Evolutionary conservation across 2,888 invertebrate species (phyloP), one percentile per base, ranked within the genome.

Genomic region (Stramonita haemastoma): DNA sequence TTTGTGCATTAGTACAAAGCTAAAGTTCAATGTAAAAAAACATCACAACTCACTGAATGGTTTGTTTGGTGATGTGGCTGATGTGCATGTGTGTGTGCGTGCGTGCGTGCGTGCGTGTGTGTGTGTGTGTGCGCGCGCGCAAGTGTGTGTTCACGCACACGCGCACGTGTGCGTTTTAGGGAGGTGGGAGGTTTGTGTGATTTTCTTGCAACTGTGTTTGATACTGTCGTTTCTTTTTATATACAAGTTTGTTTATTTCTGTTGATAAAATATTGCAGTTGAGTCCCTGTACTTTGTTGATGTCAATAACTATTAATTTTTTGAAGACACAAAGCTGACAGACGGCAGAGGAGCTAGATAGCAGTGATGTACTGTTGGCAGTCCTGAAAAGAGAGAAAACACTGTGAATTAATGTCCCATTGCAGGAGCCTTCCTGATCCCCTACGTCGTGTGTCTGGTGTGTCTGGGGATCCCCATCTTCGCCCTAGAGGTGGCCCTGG

Each of bases 381-480:
- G 46, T 46, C 46, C 46, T 46, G 2, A 46, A 46, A 70, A n/a
- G 70, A n/a, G 1, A 70, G 11, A 13, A 22, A 66, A 66, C 66
- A 46, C 46, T 46, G 46, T 8, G 46, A 46, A 2, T 46, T 46
- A 46, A 2, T 46, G 2, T 46, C 32, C 1, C 22, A 46, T 83
- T 83, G 36, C 89, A 92, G 92, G 92, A 32, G 92, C 92, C n/a
- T 92, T 92, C 86, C 90, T 92, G 19, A 89, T 92, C 29, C 92
- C 91, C 8, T 91, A 91, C 66, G 66, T 91, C 11, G 89, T 92
- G 36, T 89, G 89, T 36, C 86, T 92, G 70, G 5, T 92, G 22
- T 90, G 90, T 8, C 56, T 92, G n/a, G 94, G 94, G 8, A 92
- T 94, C 36, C 94, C 94, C 4, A 89, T 93, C 26, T 93, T 94